phyloP scores from a whole-genome alignment of 2,888 invertebrate genomes.

The Leptarthrus brevirostris region DNA sequence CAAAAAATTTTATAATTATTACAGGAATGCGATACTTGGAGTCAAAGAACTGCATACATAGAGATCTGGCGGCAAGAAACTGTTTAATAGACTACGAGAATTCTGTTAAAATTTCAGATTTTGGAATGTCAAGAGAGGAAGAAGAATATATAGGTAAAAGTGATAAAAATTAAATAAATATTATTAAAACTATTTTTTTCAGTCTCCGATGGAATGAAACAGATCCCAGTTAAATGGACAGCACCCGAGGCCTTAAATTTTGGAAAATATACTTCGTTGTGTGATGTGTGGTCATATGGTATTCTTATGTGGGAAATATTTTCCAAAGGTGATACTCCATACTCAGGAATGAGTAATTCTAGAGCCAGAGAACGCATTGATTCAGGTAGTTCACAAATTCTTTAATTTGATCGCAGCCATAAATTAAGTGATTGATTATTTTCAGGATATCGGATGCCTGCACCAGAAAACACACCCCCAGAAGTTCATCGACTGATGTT shows the following conservation, averaged over 20 bases:
- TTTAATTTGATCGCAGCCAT: not conserved
- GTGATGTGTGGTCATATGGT: slow-evolving; percentile 98
- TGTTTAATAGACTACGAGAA: slow-evolving; percentile 82
- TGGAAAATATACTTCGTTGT: slow-evolving; percentile 94
- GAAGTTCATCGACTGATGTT: slow-evolving; percentile 92
- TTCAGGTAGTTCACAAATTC: slow-evolving; percentile 73
- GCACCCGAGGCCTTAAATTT: slow-evolving; percentile 96
- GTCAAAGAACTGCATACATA: slow-evolving; percentile 94
- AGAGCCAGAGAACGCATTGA: slow-evolving; percentile 95
- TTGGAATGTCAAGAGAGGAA: slow-evolving; percentile 97
- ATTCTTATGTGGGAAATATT: slow-evolving; percentile 98
- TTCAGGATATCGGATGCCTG: slow-evolving; percentile 92
- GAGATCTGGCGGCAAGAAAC: slow-evolving; percentile 95
- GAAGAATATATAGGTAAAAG: slow-evolving; percentile 84
- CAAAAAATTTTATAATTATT: too few species aligned
- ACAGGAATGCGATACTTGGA: slow-evolving; percentile 92
- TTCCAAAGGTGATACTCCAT: slow-evolving; percentile 92
- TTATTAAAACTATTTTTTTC: slow-evolving; percentile 26
- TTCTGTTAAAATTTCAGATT: slow-evolving; percentile 96
- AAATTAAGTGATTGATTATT: slow-evolving; percentile 38
- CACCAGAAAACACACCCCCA: slow-evolving; percentile 87
- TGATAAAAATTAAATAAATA: not conserved
- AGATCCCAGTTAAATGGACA: slow-evolving; percentile 99
- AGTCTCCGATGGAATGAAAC: slow-evolving; percentile 97
- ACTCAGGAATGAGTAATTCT: slow-evolving; percentile 93